Evolutionary conservation across 1,140 invertebrate genomes (phyloP).

Genomic region (Lethrus apterus): DNA sequence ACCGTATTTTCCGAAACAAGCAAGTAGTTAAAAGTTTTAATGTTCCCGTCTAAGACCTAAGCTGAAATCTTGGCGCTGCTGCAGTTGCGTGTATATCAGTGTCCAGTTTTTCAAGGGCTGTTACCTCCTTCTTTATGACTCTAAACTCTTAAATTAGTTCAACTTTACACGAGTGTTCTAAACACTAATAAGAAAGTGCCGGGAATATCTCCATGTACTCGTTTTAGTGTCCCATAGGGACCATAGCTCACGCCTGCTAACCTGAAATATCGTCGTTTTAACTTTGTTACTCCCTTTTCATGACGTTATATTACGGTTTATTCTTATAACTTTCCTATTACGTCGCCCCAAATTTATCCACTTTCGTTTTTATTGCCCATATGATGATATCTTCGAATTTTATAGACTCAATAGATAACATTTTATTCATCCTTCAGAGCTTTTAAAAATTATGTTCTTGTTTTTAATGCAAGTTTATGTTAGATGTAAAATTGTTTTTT

Average conservation of each 20-base stretch:
- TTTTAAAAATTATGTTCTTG: too few species aligned
- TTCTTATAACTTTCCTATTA: constrained; percentile 11
- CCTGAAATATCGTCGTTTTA: constrained; percentile 37
- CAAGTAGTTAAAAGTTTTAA: too few species aligned
- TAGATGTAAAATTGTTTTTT: too few species aligned
- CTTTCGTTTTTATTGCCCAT: too few species aligned
- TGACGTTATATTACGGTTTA: constrained; percentile 11
- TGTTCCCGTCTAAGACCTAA: too few species aligned
- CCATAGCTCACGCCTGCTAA: constrained; percentile 26
- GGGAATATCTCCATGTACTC: constrained; percentile 23
- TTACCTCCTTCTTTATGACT: constrained; percentile 38
- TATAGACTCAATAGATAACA: too few species aligned
- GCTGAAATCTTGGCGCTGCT: too few species aligned
- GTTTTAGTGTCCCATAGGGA: constrained; percentile 20
- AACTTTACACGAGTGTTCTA: constrained; percentile 38
- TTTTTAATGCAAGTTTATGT: too few species aligned
- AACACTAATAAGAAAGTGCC: constrained; percentile 39
- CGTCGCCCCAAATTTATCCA: too few species aligned
- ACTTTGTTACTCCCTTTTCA: constrained; percentile 29
- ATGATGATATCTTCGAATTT: too few species aligned
- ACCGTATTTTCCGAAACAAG: too few species aligned
- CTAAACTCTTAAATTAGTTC: constrained; percentile 39
- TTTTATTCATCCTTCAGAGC: too few species aligned
- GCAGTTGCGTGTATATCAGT: constrained; percentile 26
- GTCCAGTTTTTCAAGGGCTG: constrained; percentile 36